Evolutionary conservation across 2,888 invertebrate species (phyloP).

Genomic region (Drosophila crucigera): DNA sequence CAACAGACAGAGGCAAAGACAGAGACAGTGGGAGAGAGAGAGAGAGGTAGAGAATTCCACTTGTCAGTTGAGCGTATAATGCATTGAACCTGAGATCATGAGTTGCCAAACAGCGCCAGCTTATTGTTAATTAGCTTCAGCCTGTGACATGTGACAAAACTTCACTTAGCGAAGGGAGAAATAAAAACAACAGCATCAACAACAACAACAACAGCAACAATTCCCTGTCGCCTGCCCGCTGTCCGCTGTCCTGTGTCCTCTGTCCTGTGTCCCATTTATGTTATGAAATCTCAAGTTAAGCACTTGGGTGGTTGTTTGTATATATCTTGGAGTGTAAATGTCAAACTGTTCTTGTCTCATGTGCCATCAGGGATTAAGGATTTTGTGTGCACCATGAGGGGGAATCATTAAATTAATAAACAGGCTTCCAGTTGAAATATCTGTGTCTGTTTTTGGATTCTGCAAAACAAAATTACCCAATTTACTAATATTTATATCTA

Average conservation of each 20-base stretch:
- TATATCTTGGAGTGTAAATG: neutral
- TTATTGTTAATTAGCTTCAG: conserved; percentile 43
- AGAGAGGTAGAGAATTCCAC: conserved; percentile 62
- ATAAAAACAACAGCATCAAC: neutral
- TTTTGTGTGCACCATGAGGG: neutral
- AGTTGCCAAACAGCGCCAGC: conserved; percentile 50
- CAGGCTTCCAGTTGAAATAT: neutral
- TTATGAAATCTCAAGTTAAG: conserved; percentile 1
- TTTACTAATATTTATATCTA: neutral
- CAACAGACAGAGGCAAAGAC: neutral
- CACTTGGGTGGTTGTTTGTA: conserved; percentile 12
- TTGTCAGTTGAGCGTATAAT: conserved; percentile 66
- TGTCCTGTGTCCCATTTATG: neutral
- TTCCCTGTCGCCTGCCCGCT: conserved; percentile 13
- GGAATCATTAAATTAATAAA: conserved; percentile 9
- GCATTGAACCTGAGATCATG: conserved; percentile 73
- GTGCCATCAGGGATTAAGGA: conserved; percentile 2
- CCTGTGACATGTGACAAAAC: conserved; percentile 39
- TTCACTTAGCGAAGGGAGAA: conserved; percentile 17
- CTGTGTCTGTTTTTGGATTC: neutral
- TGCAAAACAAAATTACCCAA: neutral
- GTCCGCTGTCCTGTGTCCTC: conserved; percentile 9
- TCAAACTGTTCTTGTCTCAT: conserved; percentile 11
- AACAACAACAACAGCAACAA: conserved; percentile 1
- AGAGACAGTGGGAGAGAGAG: neutral